Conservation (phyloP, 2,888 invertebrate species). For the Bombylius discolor region DNA sequence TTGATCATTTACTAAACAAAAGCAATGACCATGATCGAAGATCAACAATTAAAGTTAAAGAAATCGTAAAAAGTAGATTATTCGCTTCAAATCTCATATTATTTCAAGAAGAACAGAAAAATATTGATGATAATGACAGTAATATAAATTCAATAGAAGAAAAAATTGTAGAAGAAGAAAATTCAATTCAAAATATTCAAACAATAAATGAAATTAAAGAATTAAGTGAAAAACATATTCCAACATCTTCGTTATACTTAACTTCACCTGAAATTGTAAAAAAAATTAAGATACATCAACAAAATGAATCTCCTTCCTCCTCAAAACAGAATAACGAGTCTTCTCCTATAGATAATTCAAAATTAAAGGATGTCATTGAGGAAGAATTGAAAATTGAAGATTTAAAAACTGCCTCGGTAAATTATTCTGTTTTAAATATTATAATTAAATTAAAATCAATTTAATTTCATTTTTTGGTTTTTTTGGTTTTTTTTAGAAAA, state of each 20-base stretch:
- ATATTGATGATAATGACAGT: constrained; percentile 19
- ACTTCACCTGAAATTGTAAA: constrained; percentile 11
- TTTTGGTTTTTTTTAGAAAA: no score
- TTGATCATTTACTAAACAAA: neutral
- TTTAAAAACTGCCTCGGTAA: no score
- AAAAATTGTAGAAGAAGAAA: neutral
- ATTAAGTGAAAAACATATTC: neutral
- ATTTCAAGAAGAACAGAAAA: constrained; percentile 9
- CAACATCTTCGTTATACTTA: constrained; percentile 2
- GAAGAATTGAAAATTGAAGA: no score
- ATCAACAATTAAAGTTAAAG: neutral
- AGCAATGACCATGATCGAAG: neutral
- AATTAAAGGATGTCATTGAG: no score
- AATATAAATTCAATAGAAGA: neutral
- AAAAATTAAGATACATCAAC: constrained; percentile 3
- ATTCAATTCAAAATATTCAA: neutral
- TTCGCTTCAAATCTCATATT: neutral
- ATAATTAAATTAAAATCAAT: no score
- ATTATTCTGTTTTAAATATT: no score
- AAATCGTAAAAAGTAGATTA: constrained; percentile 2
- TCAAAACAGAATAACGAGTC: no score
- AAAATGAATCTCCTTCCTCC: no score
- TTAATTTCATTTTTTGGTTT: no score
- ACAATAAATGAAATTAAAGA: neutral
- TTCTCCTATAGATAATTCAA: no score